Evolutionary conservation across 2,797 vertebrate species (phyloP).

Genomic region (Bucorvus abyssinicus): DNA sequence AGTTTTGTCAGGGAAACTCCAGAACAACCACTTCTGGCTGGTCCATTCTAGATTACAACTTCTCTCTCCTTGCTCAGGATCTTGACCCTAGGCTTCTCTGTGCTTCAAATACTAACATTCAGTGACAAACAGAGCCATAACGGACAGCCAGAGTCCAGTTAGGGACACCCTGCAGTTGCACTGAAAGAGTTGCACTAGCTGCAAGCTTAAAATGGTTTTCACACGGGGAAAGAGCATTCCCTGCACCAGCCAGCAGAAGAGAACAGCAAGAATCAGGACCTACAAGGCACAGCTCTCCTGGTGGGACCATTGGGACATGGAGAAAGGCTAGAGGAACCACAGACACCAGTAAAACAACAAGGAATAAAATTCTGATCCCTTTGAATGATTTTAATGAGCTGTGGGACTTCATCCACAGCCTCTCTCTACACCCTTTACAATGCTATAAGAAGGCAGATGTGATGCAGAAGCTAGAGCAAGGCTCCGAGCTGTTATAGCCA

Average conservation of each 20-base stretch:
- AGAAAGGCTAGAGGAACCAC: background rate
- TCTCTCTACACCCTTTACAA: background rate
- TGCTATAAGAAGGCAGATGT: background rate
- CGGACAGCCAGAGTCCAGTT: background rate
- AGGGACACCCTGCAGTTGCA: background rate
- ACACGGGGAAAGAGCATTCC: background rate
- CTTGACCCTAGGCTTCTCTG: background rate
- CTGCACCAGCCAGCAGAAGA: background rate
- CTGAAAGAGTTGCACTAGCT: background rate
- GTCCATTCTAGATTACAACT: background rate
- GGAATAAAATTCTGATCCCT: background rate
- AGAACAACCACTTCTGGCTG: background rate
- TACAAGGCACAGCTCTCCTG: background rate
- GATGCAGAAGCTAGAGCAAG: background rate
- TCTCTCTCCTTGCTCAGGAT: background rate
- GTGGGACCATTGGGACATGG: rapidly evolving
- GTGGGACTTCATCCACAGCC: background rate
- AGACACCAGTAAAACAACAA: background rate
- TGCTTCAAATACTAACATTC: background rate
- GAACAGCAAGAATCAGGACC: background rate
- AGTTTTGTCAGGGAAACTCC: background rate
- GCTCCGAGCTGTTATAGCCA: background rate
- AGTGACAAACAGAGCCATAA: background rate
- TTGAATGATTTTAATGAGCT: background rate
- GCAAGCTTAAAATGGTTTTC: background rate